phyloP scores from a whole-genome alignment of 2,113 vertebrate genomes.

The Hippocampus guttulatus region DNA sequence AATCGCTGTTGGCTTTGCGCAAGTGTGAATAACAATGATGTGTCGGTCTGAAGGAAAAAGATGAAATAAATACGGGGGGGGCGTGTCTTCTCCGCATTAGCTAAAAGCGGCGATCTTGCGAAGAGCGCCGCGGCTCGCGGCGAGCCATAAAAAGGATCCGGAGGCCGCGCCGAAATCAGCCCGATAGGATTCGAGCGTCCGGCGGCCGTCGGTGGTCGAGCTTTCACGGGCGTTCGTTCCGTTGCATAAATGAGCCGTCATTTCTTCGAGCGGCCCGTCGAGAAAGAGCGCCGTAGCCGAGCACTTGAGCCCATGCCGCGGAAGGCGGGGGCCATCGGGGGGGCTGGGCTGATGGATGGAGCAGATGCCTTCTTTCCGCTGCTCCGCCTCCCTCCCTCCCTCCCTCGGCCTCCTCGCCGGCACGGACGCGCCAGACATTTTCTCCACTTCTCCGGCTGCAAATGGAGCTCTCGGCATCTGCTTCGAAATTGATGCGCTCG shows the following conservation, averaged over 20 bases:
- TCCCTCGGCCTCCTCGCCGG: conserved; percentile 21
- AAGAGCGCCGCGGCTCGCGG: conserved; percentile 45
- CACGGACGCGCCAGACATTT: conserved; percentile 42
- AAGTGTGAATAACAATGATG: too few relatives aligned
- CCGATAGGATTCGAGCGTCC: conserved; percentile 57
- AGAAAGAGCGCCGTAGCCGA: conserved; percentile 37
- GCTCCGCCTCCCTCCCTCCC: conserved; percentile 2
- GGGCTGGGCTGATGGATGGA: conserved; percentile 32
- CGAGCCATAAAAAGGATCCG: conserved; percentile 69
- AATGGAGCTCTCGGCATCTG: conserved; percentile 41
- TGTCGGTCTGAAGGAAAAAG: too few relatives aligned
- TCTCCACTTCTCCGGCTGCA: conserved; percentile 28
- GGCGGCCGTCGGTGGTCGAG: conserved; percentile 57
- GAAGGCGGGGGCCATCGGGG: conserved; percentile 37
- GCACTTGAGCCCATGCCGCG: conserved; percentile 47
- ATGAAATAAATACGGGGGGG: too few relatives aligned
- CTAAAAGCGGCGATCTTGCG: conserved; percentile 47
- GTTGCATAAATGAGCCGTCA: conserved; percentile 57
- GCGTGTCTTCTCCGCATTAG: conserved; percentile 33
- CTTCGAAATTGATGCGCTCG: conserved; percentile 34
- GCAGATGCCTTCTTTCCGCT: conserved; percentile 39
- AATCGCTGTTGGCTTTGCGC: too few relatives aligned
- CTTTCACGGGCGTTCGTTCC: conserved; percentile 55
- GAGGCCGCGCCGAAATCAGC: conserved; percentile 64
- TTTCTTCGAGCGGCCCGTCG: conserved; percentile 62